These are phyloP conservation scores for Pimephales promelas DNA, from an alignment of 2,113 vertebrate genomes.

Conservation along the genomic window DNA sequence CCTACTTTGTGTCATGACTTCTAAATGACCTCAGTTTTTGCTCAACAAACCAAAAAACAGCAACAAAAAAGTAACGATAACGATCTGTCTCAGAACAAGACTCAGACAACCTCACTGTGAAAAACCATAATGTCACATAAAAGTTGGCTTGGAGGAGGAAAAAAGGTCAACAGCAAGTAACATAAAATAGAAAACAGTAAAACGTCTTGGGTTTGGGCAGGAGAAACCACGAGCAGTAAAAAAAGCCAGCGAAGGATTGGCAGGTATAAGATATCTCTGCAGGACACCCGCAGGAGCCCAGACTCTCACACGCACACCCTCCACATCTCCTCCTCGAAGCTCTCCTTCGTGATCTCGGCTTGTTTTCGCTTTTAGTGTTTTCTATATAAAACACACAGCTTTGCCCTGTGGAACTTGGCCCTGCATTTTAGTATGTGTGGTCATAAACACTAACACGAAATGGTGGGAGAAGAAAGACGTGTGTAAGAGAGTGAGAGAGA, in stretches of 20 bases:
- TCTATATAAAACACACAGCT: conserved; percentile 63
- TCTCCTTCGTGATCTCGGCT: conserved; percentile 62
- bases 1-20: conserved; percentile 1
- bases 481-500: neutral
- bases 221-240: conserved; percentile 50
- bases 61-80: neutral
- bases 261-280: conserved; percentile 57
- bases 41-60: conserved; percentile 9
- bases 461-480: conserved; percentile 5
- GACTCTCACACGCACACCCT: conserved; percentile 55
- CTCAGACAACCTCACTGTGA: conserved; percentile 21
- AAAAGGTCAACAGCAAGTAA: conserved; percentile 29
- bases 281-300: conserved; percentile 47
- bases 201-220: conserved; percentile 45
- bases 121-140: conserved; percentile 42
- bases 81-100: neutral
- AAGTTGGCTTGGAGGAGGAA: neutral
- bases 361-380: conserved; percentile 63
- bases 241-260: conserved; percentile 49
- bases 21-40: neutral
- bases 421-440: conserved; percentile 51
- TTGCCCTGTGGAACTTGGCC: conserved; percentile 57
- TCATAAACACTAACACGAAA: conserved; percentile 54
- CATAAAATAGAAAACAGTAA: conserved; percentile 38
- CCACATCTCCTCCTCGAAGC: conserved; percentile 33